Evolutionary conservation across 2,113 vertebrate species (phyloP).

Genomic region (Heliornis fulica): DNA sequence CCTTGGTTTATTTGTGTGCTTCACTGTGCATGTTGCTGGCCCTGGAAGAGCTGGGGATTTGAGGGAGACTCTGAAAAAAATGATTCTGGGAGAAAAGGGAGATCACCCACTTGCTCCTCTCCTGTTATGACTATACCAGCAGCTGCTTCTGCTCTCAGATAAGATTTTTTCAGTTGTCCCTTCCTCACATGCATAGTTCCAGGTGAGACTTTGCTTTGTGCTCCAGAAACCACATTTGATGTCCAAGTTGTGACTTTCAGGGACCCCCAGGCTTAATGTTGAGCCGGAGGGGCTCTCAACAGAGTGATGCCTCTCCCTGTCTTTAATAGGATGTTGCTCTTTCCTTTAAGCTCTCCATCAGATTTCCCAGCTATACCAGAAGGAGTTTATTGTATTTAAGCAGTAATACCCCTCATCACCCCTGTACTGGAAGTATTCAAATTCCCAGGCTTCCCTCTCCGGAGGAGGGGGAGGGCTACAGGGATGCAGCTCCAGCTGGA

Average conservation of each 20-base stretch:
- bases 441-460: not conserved
- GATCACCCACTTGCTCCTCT: not conserved
- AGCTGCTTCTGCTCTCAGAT: not conserved
- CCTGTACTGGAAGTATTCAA: rapidly evolving
- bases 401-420: not conserved
- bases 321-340: not conserved
- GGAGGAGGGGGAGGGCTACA: not conserved
- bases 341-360: not conserved
- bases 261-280: not conserved
- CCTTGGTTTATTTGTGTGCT: not conserved
- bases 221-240: not conserved
- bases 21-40: rapidly evolving
- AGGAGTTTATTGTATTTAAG: not conserved
- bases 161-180: not conserved
- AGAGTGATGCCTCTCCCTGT: not conserved
- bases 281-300: not conserved
- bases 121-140: not conserved
- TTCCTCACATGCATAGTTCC: not conserved
- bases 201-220: not conserved
- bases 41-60: not conserved
- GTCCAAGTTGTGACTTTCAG: not conserved
- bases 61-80: not conserved
- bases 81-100: not conserved
- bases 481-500: not conserved
- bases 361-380: not conserved